A percentile compares a stretch with the other conserved stretches of the same genome.
Evolutionary conservation across 2,888 invertebrate species (phyloP).

Genomic region (Pristionchus mayeri): DNA sequence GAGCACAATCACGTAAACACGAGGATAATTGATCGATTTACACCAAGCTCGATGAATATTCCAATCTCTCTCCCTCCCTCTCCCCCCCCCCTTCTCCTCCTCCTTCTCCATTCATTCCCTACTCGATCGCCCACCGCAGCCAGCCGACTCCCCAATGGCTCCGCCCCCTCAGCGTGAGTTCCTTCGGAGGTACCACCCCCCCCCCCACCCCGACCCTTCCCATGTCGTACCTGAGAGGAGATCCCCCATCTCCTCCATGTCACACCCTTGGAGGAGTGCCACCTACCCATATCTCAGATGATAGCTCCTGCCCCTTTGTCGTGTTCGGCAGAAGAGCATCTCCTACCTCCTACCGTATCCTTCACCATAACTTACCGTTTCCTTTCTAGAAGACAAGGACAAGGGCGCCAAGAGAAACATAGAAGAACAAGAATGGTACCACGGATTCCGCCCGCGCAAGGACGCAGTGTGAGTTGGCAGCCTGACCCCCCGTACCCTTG

Average conservation of each 20-base stretch:
- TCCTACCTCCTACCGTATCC: neutral
- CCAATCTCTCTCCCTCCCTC: neutral
- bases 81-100: neutral
- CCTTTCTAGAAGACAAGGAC: constrained; percentile 16
- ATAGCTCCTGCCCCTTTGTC: no score
- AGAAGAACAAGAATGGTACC: constrained; percentile 61
- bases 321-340: no score
- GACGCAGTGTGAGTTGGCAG: constrained; percentile 55
- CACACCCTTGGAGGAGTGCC: no score
- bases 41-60: no score
- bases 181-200: neutral
- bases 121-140: neutral
- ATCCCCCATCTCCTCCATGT: neutral
- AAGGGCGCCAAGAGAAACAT: constrained; percentile 50
- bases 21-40: no score
- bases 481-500: no score
- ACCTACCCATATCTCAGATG: no score
- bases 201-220: neutral
- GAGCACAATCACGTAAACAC: no score
- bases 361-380: neutral
- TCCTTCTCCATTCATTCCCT: neutral
- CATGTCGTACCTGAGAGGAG: neutral
- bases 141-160: neutral
- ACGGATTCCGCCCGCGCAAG: constrained; percentile 59
- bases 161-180: neutral